Conservation (phyloP, 2,113 vertebrate species). For the Callionymus lyra region DNA sequence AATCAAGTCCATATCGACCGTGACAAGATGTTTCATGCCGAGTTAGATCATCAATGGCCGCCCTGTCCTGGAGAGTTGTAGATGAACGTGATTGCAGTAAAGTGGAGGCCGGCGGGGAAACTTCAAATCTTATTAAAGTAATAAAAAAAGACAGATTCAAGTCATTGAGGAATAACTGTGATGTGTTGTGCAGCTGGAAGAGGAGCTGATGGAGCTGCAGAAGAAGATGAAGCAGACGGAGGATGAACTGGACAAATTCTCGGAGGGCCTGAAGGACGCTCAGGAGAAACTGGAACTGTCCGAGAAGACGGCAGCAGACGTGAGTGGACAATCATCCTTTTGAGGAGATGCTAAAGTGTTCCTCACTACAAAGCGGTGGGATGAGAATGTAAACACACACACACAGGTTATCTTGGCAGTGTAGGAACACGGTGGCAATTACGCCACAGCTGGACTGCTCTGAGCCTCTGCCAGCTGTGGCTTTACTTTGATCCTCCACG, state of each 20-base stretch:
- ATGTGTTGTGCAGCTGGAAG: constrained; percentile 71
- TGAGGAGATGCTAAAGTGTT: too few relatives aligned
- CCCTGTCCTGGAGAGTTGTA: too few relatives aligned
- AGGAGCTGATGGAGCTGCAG: constrained; percentile 82
- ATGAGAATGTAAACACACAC: constrained; percentile 1
- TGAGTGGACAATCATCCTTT: constrained; percentile 59
- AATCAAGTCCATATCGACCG: too few relatives aligned
- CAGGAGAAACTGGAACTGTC: constrained; percentile 87
- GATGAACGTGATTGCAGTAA: too few relatives aligned
- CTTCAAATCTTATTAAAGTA: too few relatives aligned
- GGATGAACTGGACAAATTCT: constrained; percentile 77
- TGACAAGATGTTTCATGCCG: too few relatives aligned
- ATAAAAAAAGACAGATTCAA: too few relatives aligned
- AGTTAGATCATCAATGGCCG: too few relatives aligned
- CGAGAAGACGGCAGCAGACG: constrained; percentile 83
- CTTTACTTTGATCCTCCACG: constrained; percentile 44
- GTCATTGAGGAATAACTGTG: constrained; percentile 6
- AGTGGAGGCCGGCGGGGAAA: too few relatives aligned
- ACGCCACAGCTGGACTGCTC: constrained; percentile 30
- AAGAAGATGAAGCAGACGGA: constrained; percentile 83
- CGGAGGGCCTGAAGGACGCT: constrained; percentile 80
- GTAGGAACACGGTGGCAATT: constrained; percentile 15
- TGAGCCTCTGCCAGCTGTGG: constrained; percentile 45
- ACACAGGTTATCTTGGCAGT: constrained; percentile 7
- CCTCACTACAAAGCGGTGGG: too few relatives aligned